These are phyloP conservation scores for Xiphophorus couchianus DNA, from an alignment of 2,113 vertebrate genomes.

Conservation along the genomic window DNA sequence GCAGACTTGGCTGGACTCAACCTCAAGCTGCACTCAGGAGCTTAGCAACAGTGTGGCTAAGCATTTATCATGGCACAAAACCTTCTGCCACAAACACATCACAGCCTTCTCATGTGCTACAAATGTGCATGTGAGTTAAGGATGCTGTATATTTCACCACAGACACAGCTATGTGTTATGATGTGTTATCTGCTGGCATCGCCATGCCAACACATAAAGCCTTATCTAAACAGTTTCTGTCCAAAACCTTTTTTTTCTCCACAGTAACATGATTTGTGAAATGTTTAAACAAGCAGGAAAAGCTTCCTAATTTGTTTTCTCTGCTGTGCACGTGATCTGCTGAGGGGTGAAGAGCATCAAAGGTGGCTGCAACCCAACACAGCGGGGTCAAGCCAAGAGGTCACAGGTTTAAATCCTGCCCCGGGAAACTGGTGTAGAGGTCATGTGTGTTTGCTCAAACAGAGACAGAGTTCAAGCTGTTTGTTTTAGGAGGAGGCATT, in stretches of 20 bases:
- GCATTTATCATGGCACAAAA: conserved; percentile 28
- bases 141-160: background rate
- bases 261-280: conserved; percentile 15
- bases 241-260: conserved; percentile 30
- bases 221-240: conserved; percentile 34
- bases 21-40: background rate
- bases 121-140: background rate
- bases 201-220: background rate
- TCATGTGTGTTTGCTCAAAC: conserved; percentile 76
- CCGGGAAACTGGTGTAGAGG: conserved; percentile 65
- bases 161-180: background rate
- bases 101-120: background rate
- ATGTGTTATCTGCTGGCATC: background rate
- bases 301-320: conserved; percentile 25
- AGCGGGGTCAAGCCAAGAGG: conserved; percentile 59
- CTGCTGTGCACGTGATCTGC: conserved; percentile 20
- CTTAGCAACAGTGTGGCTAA: conserved; percentile 1
- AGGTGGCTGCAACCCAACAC: conserved; percentile 62
- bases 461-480: conserved; percentile 65
- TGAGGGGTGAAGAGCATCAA: conserved; percentile 53
- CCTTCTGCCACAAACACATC: conserved; percentile 12
- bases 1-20: conserved; percentile 52
- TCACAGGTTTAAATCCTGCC: conserved; percentile 74
- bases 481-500: conserved; percentile 63
- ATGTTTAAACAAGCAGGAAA: conserved; percentile 17